Percentiles rank a stretch among this genome's conserved stretches.
Evolutionary conservation across 2,888 invertebrate genomes (phyloP).

Genomic region (Eubasilissa splendida): DNA sequence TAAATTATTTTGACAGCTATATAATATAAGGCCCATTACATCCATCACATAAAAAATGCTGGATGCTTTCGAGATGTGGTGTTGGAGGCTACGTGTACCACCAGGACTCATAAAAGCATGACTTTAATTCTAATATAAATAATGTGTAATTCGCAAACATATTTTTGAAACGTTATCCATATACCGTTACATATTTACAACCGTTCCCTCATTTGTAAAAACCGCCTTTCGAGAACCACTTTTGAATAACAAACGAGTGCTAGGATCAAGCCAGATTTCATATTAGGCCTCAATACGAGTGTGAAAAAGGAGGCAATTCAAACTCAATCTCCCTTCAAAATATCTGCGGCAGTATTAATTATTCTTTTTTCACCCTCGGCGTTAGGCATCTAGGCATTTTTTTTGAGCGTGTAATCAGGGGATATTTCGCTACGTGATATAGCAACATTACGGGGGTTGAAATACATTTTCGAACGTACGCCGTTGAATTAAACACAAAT

Average conservation of each 20-base stretch:
- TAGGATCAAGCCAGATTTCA: slow-evolving; percentile 38
- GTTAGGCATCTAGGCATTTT: slow-evolving; percentile 25
- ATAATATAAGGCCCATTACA: too few species aligned
- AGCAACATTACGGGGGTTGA: slow-evolving; percentile 44
- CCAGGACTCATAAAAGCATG: too few species aligned
- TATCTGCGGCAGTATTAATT: slow-evolving; percentile 22
- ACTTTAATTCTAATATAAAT: too few species aligned
- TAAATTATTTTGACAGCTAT: too few species aligned
- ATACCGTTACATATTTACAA: not conserved
- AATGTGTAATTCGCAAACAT: too few species aligned
- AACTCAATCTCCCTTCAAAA: slow-evolving; percentile 5
- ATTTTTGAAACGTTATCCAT: too few species aligned
- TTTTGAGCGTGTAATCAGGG: slow-evolving; percentile 42
- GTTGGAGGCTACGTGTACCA: too few species aligned
- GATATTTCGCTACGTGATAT: slow-evolving; percentile 52
- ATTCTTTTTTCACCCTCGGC: slow-evolving; percentile 34
- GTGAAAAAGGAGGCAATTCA: slow-evolving; percentile 44
- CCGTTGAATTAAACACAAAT: too few species aligned
- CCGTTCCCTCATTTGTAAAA: slow-evolving; percentile 5
- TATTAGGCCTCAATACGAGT: slow-evolving; percentile 31
- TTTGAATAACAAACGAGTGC: slow-evolving; percentile 48
- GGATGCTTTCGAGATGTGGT: too few species aligned
- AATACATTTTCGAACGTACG: too few species aligned
- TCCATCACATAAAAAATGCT: too few species aligned
- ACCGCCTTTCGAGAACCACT: slow-evolving; percentile 48